A percentile compares a stretch with the other conserved stretches of the same genome.
These are phyloP conservation scores for Squalus acanthias DNA, from an alignment of 2,797 vertebrate species.

Conservation along the genomic window DNA sequence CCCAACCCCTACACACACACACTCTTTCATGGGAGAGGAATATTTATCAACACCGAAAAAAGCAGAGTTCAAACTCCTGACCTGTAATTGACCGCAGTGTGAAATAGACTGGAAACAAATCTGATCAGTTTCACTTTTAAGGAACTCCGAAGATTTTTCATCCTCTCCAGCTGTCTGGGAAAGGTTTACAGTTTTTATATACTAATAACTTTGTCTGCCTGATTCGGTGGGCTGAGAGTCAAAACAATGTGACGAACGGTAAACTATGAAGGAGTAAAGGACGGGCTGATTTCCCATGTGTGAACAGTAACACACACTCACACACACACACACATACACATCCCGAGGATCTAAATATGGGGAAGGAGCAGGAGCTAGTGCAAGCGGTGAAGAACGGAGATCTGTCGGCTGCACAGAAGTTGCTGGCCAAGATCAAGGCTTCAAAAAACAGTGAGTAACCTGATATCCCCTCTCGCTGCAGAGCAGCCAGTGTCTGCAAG, in stretches of 20 bases:
- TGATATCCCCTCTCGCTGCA: not conserved
- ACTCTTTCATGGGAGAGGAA: not conserved
- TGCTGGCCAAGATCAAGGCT: conserved; percentile 65
- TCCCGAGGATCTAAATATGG: conserved; percentile 50
- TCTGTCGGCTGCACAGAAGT: conserved; percentile 61
- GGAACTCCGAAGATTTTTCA: not conserved
- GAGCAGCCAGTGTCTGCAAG: not conserved
- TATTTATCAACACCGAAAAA: not conserved
- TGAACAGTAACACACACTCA: not conserved
- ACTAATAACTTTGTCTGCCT: not conserved
- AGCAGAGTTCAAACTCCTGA: not conserved
- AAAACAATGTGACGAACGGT: not conserved
- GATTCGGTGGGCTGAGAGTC: not conserved
- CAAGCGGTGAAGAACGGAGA: conserved; percentile 68
- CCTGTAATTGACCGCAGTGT: not conserved
- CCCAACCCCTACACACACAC: not conserved
- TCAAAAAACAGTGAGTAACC: conserved; percentile 68
- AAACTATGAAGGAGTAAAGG: not conserved
- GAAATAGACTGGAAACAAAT: not conserved
- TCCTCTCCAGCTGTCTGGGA: not conserved
- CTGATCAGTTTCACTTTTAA: not conserved
- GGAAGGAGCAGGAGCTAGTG: conserved; percentile 68
- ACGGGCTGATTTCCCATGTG: not conserved
- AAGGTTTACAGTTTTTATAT: not conserved
- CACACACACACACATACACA: too few species aligned